Conservation (phyloP, 2,797 vertebrate genomes). For the Potorous gilbertii region DNA sequence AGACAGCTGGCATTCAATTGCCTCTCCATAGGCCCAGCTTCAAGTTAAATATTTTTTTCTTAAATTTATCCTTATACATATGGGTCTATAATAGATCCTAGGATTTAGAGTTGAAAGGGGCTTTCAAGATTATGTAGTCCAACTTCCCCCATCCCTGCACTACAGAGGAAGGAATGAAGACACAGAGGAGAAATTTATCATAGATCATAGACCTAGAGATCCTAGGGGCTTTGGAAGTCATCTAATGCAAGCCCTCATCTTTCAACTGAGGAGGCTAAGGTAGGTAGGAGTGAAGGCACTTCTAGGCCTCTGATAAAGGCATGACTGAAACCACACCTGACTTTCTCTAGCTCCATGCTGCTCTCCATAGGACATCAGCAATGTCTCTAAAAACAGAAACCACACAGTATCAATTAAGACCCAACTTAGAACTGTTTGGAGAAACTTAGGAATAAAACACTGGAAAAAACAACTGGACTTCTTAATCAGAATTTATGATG, state of each 20-base stretch:
- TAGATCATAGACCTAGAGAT: neutral
- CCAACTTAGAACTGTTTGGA: neutral
- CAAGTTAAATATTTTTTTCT: slow-evolving; percentile 39
- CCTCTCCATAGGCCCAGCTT: slow-evolving; percentile 75
- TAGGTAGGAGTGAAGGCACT: neutral
- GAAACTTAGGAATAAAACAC: neutral
- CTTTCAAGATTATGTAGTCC: neutral
- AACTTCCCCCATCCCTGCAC: neutral
- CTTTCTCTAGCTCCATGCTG: neutral
- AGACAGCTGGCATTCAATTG: slow-evolving; percentile 84
- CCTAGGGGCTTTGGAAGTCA: neutral
- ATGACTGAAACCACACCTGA: accelerated
- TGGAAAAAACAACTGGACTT: neutral
- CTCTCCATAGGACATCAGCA: neutral
- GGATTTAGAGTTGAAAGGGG: neutral
- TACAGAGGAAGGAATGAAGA: neutral
- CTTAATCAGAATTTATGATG: neutral
- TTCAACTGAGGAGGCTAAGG: neutral
- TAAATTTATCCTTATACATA: neutral
- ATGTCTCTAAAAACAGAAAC: neutral
- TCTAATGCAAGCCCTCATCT: neutral
- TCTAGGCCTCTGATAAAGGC: no score
- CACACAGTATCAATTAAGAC: neutral
- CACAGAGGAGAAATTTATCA: neutral
- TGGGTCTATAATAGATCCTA: neutral